Base-by-base conservation (phyloP, 1,140 invertebrate genomes). In the Drosophila elegans region DNA sequence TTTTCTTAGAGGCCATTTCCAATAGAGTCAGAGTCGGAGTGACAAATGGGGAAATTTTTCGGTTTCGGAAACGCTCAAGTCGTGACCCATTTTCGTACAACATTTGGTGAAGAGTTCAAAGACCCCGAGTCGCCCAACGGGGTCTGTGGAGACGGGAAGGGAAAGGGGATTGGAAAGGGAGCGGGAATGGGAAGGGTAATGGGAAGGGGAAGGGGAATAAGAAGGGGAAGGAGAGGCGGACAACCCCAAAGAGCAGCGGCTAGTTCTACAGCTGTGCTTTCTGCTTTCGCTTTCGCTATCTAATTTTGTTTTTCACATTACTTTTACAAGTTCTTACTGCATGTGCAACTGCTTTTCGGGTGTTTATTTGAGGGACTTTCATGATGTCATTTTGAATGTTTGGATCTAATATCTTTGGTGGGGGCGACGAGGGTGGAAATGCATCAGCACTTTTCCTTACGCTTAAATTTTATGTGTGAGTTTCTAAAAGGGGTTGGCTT, bases 21-120 rank as follows among this genome's bases (percentile, higher is more conserved):
- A 39, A 11, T 2, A 11, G 29, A 44, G 39, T 44, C 42, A 32
- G 29, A 44, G 39, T 44, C 42, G 7, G 29, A 2, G 16, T 56
- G 44, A 44, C 57, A 46, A 38, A 34, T 12, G 42, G 81, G 74
- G 61, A 73, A 89, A 74, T 80, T 82, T 69, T 82, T 76, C 41
- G 48, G 29, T 39, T 60, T 59, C 42, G 49, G 59, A 79, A 82
- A 79, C 60, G 49, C 57, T 63, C 73, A 61, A 72, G 69, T 69
- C 63, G 64, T 86, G 84, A 88, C 83, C 84, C 72, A 88, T 86
- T 86, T 86, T 82, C 62, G 83, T 72, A 59, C 61, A 67, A 80
- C 44, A 59, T 80, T 60, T 46, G 56, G 42, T 44, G 68, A 34
- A 49, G 76, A 88, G 82, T 86, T 86, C 82, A 86, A 86, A 86